phyloP scores from a whole-genome alignment of 1,140 invertebrate genomes.

The Eupristina koningsbergeri region DNA sequence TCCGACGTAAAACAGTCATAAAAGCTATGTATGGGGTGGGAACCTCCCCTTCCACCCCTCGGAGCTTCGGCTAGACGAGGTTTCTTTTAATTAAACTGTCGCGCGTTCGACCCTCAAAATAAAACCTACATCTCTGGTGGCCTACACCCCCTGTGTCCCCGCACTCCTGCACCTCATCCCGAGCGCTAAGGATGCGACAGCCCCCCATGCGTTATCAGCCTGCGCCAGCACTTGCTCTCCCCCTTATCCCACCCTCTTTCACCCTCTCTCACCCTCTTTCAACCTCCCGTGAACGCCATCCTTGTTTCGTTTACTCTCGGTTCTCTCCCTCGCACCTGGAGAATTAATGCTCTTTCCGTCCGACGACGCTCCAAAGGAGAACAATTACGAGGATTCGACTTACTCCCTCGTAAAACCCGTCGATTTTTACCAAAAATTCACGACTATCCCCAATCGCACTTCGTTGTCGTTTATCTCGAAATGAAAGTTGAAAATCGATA shows the following conservation, averaged over 20 bases:
- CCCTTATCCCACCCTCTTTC: too few species aligned
- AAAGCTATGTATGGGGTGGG: slow-evolving; percentile 54
- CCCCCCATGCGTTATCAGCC: slow-evolving; percentile 67
- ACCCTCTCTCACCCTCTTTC: too few species aligned
- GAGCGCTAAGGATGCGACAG: slow-evolving; percentile 67
- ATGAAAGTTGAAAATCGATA: slow-evolving; percentile 31
- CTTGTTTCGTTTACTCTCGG: slow-evolving; percentile 64
- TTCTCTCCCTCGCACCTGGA: slow-evolving; percentile 48
- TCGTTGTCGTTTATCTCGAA: slow-evolving; percentile 26
- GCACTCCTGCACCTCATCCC: not conserved
- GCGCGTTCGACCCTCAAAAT: slow-evolving; percentile 47
- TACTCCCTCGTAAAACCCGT: slow-evolving; percentile 45
- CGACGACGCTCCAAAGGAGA: slow-evolving; percentile 53
- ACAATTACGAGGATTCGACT: slow-evolving; percentile 53
- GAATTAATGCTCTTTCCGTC: slow-evolving; percentile 20
- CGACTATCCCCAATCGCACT: not conserved
- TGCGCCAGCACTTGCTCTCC: slow-evolving; percentile 62
- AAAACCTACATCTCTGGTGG: not conserved
- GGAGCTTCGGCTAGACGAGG: slow-evolving; percentile 64
- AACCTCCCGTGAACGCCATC: slow-evolving; percentile 11
- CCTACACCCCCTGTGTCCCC: not conserved
- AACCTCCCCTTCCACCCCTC: too few species aligned
- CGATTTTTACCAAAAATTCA: slow-evolving; percentile 30
- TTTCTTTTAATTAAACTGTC: slow-evolving; percentile 74
- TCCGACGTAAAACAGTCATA: slow-evolving; percentile 59